Base-by-base conservation (phyloP, 2,888 invertebrate species). In the Cryptus viduatorius region DNA sequence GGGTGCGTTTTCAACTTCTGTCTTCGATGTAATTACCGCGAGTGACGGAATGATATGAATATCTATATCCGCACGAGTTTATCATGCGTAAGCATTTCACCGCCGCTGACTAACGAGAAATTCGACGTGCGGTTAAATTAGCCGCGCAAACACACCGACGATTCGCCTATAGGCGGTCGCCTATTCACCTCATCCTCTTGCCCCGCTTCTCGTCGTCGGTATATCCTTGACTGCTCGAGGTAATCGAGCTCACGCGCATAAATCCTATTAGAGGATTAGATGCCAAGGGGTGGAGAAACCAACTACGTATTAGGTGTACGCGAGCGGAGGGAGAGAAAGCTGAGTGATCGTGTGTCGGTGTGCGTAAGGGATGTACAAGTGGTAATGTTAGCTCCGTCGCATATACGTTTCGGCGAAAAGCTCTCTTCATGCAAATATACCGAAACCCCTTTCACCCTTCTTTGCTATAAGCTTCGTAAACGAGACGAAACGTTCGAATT, bases 201-300 rank as follows among this genome's bases (percentile, higher is more conserved):
- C 31, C 50, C 12, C 67, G 42, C 82, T 82, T 68, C 83, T 82
- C 88, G 89, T 85, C 87, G 88, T 87, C 86, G 89, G 89, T 89
- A 87, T 90, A 90, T 91, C 90, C 92, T 91, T 90, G 91, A 92
- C 90, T 89, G 90, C 84, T 84, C 84, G 89, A 91, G 91, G 92
- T 92, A 93, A 93, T 93, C 91, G 93, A 93, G 93, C 92, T 90
- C 91, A 89, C 91, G 90, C 91, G 91, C 90, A 93, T 93, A 93
- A 93, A 93, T 93, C 93, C 93, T 92, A 93, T 93, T 93, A 93
- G 90, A 91, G 92, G 93, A 93, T 93, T 93, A 92, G 89, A 89
- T 19, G 24, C 89, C 61, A 86, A 76, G 87, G 87, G 84, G 83
- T 85, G 87, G 84, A 78, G 68, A 79, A 69, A 79, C 61, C 68